These are phyloP conservation scores for Liolophura sinensis DNA, from an alignment of 1,140 invertebrate species.

Conservation along the genomic window DNA sequence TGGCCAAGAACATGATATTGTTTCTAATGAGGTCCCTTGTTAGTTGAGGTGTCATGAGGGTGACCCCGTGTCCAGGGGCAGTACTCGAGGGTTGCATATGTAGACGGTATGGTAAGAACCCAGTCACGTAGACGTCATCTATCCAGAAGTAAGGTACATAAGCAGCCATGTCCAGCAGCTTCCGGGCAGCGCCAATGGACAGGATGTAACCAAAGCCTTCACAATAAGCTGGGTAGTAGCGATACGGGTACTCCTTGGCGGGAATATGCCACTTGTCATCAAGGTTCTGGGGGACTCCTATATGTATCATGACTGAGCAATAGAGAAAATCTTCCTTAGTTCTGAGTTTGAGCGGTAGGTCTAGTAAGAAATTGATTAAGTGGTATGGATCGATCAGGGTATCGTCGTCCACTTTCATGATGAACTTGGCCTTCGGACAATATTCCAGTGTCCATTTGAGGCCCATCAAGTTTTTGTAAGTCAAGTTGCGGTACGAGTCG, in stretches of 20 bases:
- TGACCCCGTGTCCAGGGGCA: too few species aligned
- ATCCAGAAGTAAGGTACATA: slow-evolving; percentile 41
- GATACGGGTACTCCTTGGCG: slow-evolving; percentile 36
- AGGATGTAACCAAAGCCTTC: slow-evolving; percentile 44
- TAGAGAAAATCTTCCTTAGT: too few species aligned
- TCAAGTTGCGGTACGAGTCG: slow-evolving; percentile 82
- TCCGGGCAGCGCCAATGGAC: slow-evolving; percentile 18
- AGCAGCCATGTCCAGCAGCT: slow-evolving; percentile 28
- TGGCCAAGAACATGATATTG: too few species aligned
- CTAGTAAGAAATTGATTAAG: slow-evolving; percentile 25
- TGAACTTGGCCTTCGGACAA: slow-evolving; percentile 62
- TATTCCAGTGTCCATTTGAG: slow-evolving; percentile 77
- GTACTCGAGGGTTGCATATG: too few species aligned
- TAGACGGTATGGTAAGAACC: slow-evolving; percentile 14
- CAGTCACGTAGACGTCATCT: slow-evolving; percentile 52
- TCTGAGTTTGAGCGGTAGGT: slow-evolving; percentile 5
- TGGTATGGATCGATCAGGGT: slow-evolving; percentile 58
- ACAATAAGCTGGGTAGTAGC: slow-evolving; percentile 45
- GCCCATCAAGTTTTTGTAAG: slow-evolving; percentile 83
- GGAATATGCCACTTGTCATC: slow-evolving; percentile 39
- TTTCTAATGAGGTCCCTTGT: too few species aligned
- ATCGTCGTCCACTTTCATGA: slow-evolving; percentile 65
- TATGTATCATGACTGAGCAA: too few species aligned
- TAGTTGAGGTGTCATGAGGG: too few species aligned
- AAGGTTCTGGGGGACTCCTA: too few species aligned